These are phyloP conservation scores for Lota lota DNA, from an alignment of 2,113 vertebrate species.

Conservation along the genomic window DNA sequence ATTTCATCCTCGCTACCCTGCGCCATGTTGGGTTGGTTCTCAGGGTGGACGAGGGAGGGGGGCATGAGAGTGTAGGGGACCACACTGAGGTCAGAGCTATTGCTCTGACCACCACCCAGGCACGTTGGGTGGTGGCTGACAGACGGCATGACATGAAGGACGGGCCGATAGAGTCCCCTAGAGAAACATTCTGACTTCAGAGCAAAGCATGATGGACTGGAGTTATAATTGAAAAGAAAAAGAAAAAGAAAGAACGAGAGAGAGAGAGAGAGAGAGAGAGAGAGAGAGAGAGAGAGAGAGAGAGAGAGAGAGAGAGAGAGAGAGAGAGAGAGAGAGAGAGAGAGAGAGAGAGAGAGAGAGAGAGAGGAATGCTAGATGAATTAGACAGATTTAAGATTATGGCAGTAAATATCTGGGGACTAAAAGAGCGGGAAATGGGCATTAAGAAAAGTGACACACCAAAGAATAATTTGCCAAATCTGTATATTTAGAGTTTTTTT, in stretches of 20 bases:
- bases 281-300: no score
- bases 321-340: no score
- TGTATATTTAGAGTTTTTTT: slow-evolving; percentile 20
- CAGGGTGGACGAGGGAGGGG: slow-evolving; percentile 14
- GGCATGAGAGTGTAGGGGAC: slow-evolving; percentile 39
- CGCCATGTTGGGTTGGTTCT: slow-evolving; percentile 23
- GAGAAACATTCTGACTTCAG: slow-evolving; percentile 39
- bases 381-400: no score
- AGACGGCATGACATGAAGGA: slow-evolving; percentile 30
- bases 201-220: slow-evolving; percentile 13
- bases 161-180: slow-evolving; percentile 40
- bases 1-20: not conserved
- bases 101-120: no score
- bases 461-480: slow-evolving; percentile 10
- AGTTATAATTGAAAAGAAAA: not conserved
- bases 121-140: slow-evolving; percentile 51
- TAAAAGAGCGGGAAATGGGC: not conserved
- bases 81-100: slow-evolving; percentile 47
- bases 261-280: not conserved
- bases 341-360: no score
- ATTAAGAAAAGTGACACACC: not conserved
- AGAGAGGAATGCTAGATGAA: no score
- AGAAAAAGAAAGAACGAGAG: slow-evolving; percentile 16
- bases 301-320: no score
- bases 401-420: no score